Base-by-base conservation (phyloP, 2,797 vertebrate species). In the Liparis tanakae region DNA sequence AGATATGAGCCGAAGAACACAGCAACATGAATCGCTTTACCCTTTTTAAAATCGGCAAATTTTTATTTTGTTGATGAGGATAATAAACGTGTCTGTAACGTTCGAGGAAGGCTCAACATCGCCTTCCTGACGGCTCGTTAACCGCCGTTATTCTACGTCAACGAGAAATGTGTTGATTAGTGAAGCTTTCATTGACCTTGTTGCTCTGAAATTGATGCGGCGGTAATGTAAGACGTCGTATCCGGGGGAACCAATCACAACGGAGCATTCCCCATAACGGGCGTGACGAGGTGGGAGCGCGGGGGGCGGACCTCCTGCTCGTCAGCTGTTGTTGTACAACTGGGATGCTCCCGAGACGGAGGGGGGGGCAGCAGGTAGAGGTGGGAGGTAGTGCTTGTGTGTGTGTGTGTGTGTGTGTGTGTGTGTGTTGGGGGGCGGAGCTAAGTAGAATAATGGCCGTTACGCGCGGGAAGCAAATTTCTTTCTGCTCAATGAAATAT, bases 401-500 rank as follows among this genome's bases (percentile, higher is more conserved):
- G 50, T 51, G 50, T 51, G n/a, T 12, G 50, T 51, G 9, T 51
- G 48, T 51, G 48, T 51, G 48, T 51, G 22, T 15, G 37, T 13
- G 1, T 43, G 44, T 67, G 57, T 62, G 69, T 46, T 17, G 12
- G 30, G 13, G 34, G 39, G 48, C 1, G 70, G 67, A 48, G 60
- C 67, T 61, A 22, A 25, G 15, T 44, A 53, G 34, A 67, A 68
- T 56, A 68, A 65, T 69, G 67, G 66, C 61, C 60, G 60, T 10
- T 4, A 39, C 37, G 10, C 7, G 46, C 0, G 10, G 60, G 70
- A 59, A 78, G 54, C 4, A 4, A 22, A 64, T 58, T 74, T 22
- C 25, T 30, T 30, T 30, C 30, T 36, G 6, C 74, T 34, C n/a
- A 65, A 59, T 70, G 4, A 86, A 87, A 87, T 60, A 67, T 78